phyloP scores from a whole-genome alignment of 1,140 invertebrate genomes.

The Bicyclus anynana region DNA sequence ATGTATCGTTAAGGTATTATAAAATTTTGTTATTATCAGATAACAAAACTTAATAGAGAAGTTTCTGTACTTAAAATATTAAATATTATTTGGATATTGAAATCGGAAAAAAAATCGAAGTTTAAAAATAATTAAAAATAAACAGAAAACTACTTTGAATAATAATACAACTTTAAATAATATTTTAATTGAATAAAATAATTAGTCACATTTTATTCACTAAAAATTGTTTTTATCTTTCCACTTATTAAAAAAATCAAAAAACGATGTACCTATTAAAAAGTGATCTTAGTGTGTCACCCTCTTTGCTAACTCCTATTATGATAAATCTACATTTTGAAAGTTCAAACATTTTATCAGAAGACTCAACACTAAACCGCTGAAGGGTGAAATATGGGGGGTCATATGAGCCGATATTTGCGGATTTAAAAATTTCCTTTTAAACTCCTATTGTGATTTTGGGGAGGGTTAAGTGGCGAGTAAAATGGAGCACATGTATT shows the following conservation, averaged over 20 bases:
- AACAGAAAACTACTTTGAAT: too few relatives aligned
- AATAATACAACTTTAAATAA: too few relatives aligned
- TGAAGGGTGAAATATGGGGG: conserved; percentile 23
- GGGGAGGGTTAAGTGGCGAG: conserved; percentile 15
- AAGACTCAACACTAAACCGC: conserved; percentile 39
- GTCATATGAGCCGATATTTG: conserved; percentile 13
- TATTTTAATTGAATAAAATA: too few relatives aligned
- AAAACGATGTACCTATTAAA: not conserved
- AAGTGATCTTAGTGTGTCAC: conserved; percentile 11
- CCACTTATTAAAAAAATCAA: not conserved
- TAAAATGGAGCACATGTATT: conserved; percentile 21
- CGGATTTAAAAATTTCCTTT: conserved; percentile 27
- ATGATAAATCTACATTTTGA: conserved; percentile 53
- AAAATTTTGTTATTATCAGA: too few relatives aligned
- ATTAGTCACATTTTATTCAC: too few relatives aligned
- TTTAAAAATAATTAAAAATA: too few relatives aligned
- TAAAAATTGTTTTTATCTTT: too few relatives aligned
- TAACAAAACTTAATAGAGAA: too few relatives aligned
- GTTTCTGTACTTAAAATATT: too few relatives aligned
- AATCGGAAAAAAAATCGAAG: too few relatives aligned
- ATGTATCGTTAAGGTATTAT: too few relatives aligned
- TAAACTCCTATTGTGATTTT: conserved; percentile 20
- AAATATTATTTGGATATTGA: too few relatives aligned
- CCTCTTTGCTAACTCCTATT: conserved; percentile 30
- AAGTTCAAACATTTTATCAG: conserved; percentile 60